Evolutionary conservation across 2,797 vertebrate genomes (phyloP), one percentile per base, ranked within the genome.

Genomic region (Takifugu rubripes): DNA sequence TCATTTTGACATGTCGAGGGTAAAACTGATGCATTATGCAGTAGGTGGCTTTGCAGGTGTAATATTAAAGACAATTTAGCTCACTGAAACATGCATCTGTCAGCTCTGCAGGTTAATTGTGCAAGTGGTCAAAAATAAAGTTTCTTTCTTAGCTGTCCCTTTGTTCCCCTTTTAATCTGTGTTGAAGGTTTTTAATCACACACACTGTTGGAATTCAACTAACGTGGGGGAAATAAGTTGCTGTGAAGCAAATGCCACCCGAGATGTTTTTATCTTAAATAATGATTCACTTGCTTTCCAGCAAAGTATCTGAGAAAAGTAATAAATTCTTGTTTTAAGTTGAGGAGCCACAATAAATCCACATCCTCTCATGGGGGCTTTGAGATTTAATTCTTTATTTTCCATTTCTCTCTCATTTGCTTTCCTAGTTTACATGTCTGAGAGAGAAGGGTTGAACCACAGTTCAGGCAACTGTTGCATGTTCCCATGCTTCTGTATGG

Each of bases 271-370:
- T 64, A 71, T 84, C 68, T 75, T 59, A 57, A 76, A 84, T 75
- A 72, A 74, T 83, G 81, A 82, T 87, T 75, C 47, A 68, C 77
- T 77, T 75, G 70, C 70, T 87, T 81, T 61, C 53, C 66, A 84
- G 68, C 48, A 36, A 64, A 62, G 58, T 52, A 62, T 74, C 70
- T 78, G 75, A 75, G 79, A 86, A 72, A 85, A 82, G 43, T 48
- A 54, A 72, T 40, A 26, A 25, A 80, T 84, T 81, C 70, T 47
- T 80, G 72, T 81, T 71, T 74, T 75, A 77, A 79, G 78, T 70
- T 65, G 61, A 21, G 15, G 10, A 48, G 64, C 56, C 63, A 63
- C 46, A 76, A 67, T 65, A 75, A 70, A 54, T 72, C 64, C 60
- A 61, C 64, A 45, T 67, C 61, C 64, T 77, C 72, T 81, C 79